Percentiles rank a stretch among this genome's conserved stretches.
Evolutionary conservation across 2,113 vertebrate species (phyloP).

Genomic region (Eurystomus gularis): DNA sequence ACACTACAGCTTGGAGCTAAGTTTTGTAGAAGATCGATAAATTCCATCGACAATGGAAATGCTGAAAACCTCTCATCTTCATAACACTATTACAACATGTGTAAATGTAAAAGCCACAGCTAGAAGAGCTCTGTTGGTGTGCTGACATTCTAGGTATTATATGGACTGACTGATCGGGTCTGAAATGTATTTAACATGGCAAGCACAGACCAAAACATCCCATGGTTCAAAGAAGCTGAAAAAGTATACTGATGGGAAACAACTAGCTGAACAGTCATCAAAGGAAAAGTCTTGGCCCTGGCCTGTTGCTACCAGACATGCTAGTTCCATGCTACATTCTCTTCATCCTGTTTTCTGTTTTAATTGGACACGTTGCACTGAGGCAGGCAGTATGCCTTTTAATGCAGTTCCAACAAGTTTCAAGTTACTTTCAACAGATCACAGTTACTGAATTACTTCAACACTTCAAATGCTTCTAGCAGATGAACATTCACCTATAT

Average conservation of each 20-base stretch:
- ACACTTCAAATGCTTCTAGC: conserved; percentile 1
- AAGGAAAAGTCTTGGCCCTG: conserved; percentile 53
- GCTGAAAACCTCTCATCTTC: neutral
- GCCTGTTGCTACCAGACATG: neutral
- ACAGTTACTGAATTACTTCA: conserved; percentile 28
- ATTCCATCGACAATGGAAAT: neutral
- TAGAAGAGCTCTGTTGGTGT: neutral
- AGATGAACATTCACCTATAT: neutral
- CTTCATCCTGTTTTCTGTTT: conserved; percentile 67
- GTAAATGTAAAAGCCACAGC: neutral
- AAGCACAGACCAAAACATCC: conserved; percentile 21
- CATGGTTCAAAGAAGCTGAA: conserved; percentile 29
- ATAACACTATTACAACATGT: neutral
- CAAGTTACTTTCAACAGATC: conserved; percentile 47
- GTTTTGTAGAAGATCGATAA: neutral
- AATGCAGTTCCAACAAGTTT: conserved; percentile 40
- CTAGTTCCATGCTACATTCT: conserved; percentile 9
- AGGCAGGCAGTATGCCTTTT: neutral
- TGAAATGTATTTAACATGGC: conserved; percentile 8
- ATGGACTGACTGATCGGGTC: neutral
- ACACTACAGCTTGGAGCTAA: neutral
- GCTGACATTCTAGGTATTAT: neutral
- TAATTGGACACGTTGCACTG: conserved; percentile 36
- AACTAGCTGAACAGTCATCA: conserved; percentile 52
- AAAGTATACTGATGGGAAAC: conserved; percentile 36